These are phyloP conservation scores for Plutomurus gul DNA, from an alignment of 1,140 invertebrate genomes.

Conservation along the genomic window DNA sequence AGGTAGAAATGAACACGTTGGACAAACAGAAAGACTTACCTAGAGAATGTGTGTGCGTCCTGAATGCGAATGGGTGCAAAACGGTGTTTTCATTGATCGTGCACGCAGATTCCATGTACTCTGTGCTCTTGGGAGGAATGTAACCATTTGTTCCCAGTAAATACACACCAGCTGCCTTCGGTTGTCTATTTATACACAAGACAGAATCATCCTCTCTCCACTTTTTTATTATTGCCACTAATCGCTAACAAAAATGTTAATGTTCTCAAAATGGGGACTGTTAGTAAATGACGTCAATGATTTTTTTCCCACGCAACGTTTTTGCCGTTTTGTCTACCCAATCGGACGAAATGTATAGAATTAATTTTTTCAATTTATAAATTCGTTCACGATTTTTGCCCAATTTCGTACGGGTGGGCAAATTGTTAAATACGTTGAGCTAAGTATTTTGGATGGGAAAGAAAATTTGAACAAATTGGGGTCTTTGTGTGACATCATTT, in stretches of 20 bases:
- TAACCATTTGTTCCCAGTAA: conserved; percentile 79
- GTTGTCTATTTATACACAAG: conserved; percentile 38
- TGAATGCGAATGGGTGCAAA: conserved; percentile 92
- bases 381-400: no score
- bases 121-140: conserved; percentile 71
- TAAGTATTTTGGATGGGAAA: no score
- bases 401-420: no score
- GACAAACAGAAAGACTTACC: no score
- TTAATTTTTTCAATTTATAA: no score
- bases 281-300: conserved; percentile 81
- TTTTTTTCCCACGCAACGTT: conserved; percentile 77
- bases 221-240: conserved; percentile 60
- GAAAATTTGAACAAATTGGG: no score
- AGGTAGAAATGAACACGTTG: neutral
- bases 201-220: neutral
- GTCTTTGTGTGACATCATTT: no score
- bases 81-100: conserved; percentile 76
- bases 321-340: no score
- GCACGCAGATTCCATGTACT: conserved; percentile 89
- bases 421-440: no score
- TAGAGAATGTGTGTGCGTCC: conserved; percentile 89
- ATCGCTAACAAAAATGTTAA: conserved; percentile 85
- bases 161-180: conserved; percentile 75
- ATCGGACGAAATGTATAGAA: no score
- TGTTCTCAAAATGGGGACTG: conserved; percentile 95